Evolutionary conservation across 2,888 invertebrate genomes (phyloP).

Genomic region (Athalia rosae): DNA sequence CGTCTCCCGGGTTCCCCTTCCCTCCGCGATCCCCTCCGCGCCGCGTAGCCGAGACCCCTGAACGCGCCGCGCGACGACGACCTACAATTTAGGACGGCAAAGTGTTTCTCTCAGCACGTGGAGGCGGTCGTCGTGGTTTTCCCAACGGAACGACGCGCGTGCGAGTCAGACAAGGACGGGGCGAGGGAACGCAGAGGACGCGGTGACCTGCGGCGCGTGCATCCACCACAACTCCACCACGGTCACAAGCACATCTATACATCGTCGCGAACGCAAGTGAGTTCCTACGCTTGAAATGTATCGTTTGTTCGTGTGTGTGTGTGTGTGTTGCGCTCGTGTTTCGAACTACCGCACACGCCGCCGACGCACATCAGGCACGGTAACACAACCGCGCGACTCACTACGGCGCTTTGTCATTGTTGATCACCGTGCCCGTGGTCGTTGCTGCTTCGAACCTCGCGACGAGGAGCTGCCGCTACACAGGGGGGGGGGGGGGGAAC

Average conservation of each 20-base stretch:
- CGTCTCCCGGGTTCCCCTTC: slow-evolving; percentile 47
- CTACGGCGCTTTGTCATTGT: slow-evolving; percentile 41
- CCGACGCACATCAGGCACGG: slow-evolving; percentile 5
- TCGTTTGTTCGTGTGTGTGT: too few species aligned
- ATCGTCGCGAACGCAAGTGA: slow-evolving; percentile 10
- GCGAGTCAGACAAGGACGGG: slow-evolving; percentile 53
- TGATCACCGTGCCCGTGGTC: slow-evolving; percentile 43
- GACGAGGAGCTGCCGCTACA: too few species aligned
- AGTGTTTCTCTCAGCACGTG: slow-evolving; percentile 68
- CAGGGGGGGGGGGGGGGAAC: background rate
- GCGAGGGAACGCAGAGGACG: slow-evolving; percentile 52
- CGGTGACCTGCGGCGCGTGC: slow-evolving; percentile 60
- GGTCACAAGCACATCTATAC: slow-evolving; percentile 35
- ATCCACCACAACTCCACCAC: slow-evolving; percentile 51
- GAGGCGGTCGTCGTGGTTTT: slow-evolving; percentile 70
- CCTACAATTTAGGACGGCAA: slow-evolving; percentile 70
- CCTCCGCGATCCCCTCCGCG: slow-evolving; percentile 46
- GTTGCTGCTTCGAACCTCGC: slow-evolving; percentile 13
- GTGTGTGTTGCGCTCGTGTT: background rate
- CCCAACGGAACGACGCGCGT: slow-evolving; percentile 55
- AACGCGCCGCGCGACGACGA: slow-evolving; percentile 61
- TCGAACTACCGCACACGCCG: background rate
- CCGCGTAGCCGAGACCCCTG: slow-evolving; percentile 48
- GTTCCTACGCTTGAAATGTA: background rate
- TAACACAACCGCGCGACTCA: background rate